Base-by-base conservation (phyloP, 2,113 vertebrate species). In the Aleadryas rufinucha region DNA sequence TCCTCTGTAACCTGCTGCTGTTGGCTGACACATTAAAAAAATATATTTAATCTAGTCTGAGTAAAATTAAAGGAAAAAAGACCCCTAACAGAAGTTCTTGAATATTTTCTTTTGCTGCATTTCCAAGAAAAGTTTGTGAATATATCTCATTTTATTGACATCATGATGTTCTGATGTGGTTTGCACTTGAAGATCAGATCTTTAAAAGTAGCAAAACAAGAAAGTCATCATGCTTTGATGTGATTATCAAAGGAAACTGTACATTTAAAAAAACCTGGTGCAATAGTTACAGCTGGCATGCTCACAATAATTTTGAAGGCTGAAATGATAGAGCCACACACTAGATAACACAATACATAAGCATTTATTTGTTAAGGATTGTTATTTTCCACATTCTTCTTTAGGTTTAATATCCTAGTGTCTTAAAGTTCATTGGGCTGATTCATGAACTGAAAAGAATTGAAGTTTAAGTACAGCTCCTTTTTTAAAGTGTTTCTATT, bases 181-280 rank as follows among this genome's bases (percentile, higher is more conserved):
- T 94, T 96, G 68, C 44, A 75, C 68, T 72, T 91, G 22, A 79
- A 89, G 63, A 96, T 87, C 71, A 76, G 66, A 88, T 72, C 65
- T 92, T 90, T 44, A 69, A 65, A 95, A 94, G 64, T 8, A 88
- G 79, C 72, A 90, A 89, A 89, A 84, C 50, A 72, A 97, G 76
- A 86, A 96, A 96, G 68, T 81, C 60, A 88, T 56, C 72, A 42
- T 26, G 72, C 90, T 97, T 96, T 96, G 95, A 96, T 94, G 85
- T 75, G 68, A 92, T 44, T 95, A 89, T 94, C 93, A 93, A 96
- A 97, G 93, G 45, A 85, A 88, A 68, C 42, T 4, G 5, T 44
- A 49, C 11, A 30, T 86, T 96, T 27, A 11, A 84, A 82, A 42
- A 88, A 88, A 12, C 1, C 12, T 24, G 10, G 31, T 75, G 74